Evolutionary conservation across 2,797 vertebrate genomes (phyloP), one percentile per base, ranked within the genome.

Genomic region (Anolis apletophallus): DNA sequence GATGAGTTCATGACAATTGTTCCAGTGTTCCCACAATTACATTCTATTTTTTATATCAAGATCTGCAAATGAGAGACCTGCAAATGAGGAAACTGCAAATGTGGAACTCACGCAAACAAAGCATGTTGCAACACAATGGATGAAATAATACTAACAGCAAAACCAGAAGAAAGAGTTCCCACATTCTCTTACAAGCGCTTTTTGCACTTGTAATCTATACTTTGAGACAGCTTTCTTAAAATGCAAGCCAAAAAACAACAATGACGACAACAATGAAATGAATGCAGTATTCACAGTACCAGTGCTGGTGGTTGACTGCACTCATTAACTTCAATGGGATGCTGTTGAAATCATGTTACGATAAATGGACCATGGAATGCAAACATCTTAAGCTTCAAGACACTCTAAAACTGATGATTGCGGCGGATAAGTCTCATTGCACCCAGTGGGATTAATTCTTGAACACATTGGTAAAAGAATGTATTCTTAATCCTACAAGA

Each of bases 291-390:
- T 74, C 23, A 74, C 71, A 23, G 59, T 19, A 29, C 46, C 19
- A 54, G 55, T 5, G 23, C n/a, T 36, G 23, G 26, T 29, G 52
- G 55, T 52, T 83, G 54, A 52, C 21, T 52, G 36, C 36, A 57
- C 17, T 23, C 55, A 71, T 83, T 87, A 69, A 50, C 29, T 59
- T 87, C 67, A 26, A 59, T 52, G 40, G 74, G 52, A 34, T 13
- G 67, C 57, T 36, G 71, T 57, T 79, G 74, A 83, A 61, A 64
- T 79, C 55, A 64, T 59, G 46, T 71, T 72, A 68, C n/a, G 36
- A 32, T 52, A 77, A 52, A 83, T 77, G 52, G 50, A 40, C 32
- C 2, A 52, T 32, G 29, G 52, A 77, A 82, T 71, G 23, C 12
- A 77, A 87, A 77, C 34, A 52, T 78, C 32, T 78, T 57, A 78